Evolutionary conservation across 2,113 vertebrate genomes (phyloP).

Genomic region (Mesitornis unicolor): DNA sequence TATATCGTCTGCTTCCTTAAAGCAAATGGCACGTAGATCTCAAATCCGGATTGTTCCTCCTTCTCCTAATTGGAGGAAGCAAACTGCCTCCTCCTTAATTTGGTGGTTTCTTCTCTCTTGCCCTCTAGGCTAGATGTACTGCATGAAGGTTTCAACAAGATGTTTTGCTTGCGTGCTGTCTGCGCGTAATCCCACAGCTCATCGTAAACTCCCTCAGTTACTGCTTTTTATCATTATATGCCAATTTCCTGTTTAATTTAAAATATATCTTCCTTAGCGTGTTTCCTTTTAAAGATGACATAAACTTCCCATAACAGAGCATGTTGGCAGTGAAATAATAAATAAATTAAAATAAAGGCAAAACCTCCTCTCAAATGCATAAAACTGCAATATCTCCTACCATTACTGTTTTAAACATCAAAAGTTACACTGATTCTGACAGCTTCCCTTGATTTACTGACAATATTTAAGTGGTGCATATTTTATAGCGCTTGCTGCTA

Average conservation of each 20-base stretch:
- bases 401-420: slow-evolving; percentile 16
- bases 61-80: not conserved
- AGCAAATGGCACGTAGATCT: accelerated
- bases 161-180: not conserved
- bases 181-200: not conserved
- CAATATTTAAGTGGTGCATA: not conserved
- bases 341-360: slow-evolving; percentile 19
- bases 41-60: not conserved
- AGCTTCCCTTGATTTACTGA: slow-evolving; percentile 9
- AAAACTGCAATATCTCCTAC: slow-evolving; percentile 16
- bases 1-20: not conserved
- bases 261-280: slow-evolving; percentile 21
- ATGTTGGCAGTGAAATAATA: not conserved
- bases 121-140: not conserved
- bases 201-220: not conserved
- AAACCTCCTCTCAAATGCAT: not conserved
- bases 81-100: not conserved
- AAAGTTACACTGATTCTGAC: not conserved
- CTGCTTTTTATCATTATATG: not conserved
- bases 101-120: not conserved
- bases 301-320: not conserved
- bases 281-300: slow-evolving; percentile 36
- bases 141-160: not conserved
- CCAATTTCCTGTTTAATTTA: slow-evolving; percentile 41
- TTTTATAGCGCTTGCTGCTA: not conserved